These are phyloP conservation scores for Chionomys nivalis DNA, from an alignment of 2,113 vertebrate species.

Conservation along the genomic window DNA sequence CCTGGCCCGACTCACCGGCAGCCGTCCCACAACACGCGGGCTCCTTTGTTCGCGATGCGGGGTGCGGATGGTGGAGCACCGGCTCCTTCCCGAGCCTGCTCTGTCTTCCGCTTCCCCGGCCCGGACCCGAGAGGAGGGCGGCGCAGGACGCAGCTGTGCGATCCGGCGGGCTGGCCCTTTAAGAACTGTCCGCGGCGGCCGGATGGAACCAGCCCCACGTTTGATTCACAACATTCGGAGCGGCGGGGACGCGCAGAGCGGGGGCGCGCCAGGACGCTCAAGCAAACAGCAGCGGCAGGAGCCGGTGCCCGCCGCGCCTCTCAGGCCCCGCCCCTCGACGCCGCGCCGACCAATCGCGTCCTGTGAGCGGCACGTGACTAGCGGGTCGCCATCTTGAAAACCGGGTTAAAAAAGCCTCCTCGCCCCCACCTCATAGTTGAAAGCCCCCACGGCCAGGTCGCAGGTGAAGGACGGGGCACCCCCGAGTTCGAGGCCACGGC, in stretches of 20 bases:
- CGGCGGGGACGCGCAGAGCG: constrained; percentile 83
- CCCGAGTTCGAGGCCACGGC: not conserved
- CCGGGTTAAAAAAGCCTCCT: not conserved
- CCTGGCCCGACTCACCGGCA: constrained; percentile 73
- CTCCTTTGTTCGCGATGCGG: constrained; percentile 74
- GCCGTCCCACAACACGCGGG: constrained; percentile 52
- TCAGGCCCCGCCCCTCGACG: constrained; percentile 9
- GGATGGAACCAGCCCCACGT: constrained; percentile 80
- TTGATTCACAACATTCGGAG: constrained; percentile 86
- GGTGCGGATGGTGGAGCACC: constrained; percentile 33
- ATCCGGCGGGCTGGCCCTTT: constrained; percentile 80
- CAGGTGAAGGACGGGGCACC: constrained; percentile 46
- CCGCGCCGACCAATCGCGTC: constrained; percentile 42
- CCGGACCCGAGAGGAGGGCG: constrained; percentile 43
- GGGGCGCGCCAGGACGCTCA: constrained; percentile 61
- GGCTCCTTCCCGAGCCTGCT: constrained; percentile 73
- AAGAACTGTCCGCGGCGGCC: constrained; percentile 79
- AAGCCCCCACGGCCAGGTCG: constrained; percentile 30
- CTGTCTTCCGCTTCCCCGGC: constrained; percentile 69
- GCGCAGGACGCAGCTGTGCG: constrained; percentile 45
- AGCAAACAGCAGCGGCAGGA: constrained; percentile 54
- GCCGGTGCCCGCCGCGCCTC: not conserved
- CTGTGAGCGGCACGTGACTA: constrained; percentile 59
- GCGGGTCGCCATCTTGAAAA: constrained; percentile 65
- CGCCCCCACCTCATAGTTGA: constrained; percentile 34